A percentile compares a stretch with the other conserved stretches of the same genome.
Conservation (phyloP, 1,140 invertebrate species). For the Zaprionus ghesquierei region DNA sequence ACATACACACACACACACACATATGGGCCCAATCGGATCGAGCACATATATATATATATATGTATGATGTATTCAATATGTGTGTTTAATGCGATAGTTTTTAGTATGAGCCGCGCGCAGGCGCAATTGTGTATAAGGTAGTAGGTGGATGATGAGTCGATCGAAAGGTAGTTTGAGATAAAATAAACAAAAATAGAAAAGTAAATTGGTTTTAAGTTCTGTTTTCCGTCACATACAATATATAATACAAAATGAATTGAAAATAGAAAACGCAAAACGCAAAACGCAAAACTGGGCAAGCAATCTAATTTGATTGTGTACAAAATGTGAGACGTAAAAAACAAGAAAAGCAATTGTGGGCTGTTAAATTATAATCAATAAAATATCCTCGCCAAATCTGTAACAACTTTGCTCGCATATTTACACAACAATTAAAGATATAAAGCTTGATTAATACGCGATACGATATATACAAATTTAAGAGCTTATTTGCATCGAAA, state of each 20-base stretch:
- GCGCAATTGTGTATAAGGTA: conserved; percentile 57
- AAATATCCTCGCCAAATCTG: not conserved
- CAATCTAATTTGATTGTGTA: conserved; percentile 17
- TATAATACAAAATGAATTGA: conserved; percentile 25
- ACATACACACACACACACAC: conserved; percentile 36
- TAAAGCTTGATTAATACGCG: not conserved
- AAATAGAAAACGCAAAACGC: too few species aligned
- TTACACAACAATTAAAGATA: not conserved
- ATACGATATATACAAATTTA: not conserved
- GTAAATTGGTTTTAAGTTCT: conserved; percentile 51
- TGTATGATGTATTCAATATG: conserved; percentile 30
- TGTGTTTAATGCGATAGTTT: conserved; percentile 16
- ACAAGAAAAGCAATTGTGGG: conserved; percentile 61
- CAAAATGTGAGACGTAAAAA: conserved; percentile 32
- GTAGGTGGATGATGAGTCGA: conserved; percentile 77
- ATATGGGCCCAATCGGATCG: conserved; percentile 22
- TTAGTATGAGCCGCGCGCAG: conserved; percentile 38
- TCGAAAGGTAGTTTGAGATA: conserved; percentile 70
- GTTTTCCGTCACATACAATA: conserved; percentile 17
- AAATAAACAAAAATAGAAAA: conserved; percentile 67
- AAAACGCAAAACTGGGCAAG: conserved; percentile 34
- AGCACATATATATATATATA: conserved; percentile 24
- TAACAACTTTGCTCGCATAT: not conserved
- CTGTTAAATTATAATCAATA: conserved; percentile 18
- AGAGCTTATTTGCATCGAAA: not conserved